phyloP scores from a whole-genome alignment of 2,888 invertebrate genomes.

The Scaptomyza cyrtandrae region DNA sequence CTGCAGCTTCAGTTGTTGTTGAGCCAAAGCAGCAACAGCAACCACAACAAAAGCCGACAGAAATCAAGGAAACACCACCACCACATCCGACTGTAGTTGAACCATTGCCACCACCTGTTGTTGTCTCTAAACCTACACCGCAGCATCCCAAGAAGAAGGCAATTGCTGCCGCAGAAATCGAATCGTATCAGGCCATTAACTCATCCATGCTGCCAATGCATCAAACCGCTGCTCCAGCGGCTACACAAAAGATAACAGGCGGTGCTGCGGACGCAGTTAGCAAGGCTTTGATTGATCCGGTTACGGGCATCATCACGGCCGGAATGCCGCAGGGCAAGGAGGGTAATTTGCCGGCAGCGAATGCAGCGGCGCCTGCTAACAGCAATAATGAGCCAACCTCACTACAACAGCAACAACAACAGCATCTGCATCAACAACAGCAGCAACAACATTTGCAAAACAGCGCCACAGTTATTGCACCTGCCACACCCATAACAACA shows the following conservation, averaged over 20 bases:
- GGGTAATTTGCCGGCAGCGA: constrained; percentile 80
- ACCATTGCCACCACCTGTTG: constrained; percentile 19
- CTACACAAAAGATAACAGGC: constrained; percentile 76
- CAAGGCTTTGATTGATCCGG: constrained; percentile 89
- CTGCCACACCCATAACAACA: constrained; percentile 67
- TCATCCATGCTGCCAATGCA: constrained; percentile 78
- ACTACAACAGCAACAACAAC: constrained; percentile 55
- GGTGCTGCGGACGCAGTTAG: constrained; percentile 86
- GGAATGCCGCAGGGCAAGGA: constrained; percentile 89
- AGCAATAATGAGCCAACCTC: constrained; percentile 43
- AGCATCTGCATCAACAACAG: constrained; percentile 44
- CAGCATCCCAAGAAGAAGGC: constrained; percentile 83
- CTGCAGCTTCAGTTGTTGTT: constrained; percentile 11
- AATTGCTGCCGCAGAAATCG: constrained; percentile 82
- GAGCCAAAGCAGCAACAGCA: constrained; percentile 14
- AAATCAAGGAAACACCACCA: constrained; percentile 24
- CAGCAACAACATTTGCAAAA: constrained; percentile 53
- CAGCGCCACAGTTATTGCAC: constrained; percentile 62
- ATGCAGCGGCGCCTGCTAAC: constrained; percentile 69
- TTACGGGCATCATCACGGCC: constrained; percentile 89
- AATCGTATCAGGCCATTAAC: constrained; percentile 77
- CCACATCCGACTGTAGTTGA: constrained; percentile 2
- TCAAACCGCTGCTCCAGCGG: constrained; percentile 76
- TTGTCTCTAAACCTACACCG: constrained; percentile 68
- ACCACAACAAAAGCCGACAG: constrained; percentile 14